Evolutionary conservation across 2,113 vertebrate species (phyloP).

Genomic region (Catharus bicknelli): DNA sequence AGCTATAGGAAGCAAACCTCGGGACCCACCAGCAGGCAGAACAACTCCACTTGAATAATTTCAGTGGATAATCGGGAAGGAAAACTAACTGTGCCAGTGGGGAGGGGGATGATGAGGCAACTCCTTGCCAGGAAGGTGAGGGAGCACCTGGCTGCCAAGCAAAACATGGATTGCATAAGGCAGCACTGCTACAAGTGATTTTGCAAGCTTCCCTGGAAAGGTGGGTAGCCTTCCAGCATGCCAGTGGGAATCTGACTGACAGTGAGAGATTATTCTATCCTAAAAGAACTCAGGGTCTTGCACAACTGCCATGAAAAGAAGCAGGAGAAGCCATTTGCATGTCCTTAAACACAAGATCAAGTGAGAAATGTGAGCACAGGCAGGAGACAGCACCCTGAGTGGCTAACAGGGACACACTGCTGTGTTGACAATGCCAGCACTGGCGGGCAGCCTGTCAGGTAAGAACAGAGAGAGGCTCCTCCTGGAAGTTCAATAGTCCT

Average conservation of each 20-base stretch:
- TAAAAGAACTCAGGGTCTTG: not conserved
- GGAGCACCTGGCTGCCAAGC: not conserved
- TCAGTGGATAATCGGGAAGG: not conserved
- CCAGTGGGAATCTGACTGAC: not conserved
- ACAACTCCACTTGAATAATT: not conserved
- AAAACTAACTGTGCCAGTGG: not conserved
- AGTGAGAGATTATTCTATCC: not conserved
- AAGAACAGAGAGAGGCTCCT: not conserved
- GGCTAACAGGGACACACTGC: not conserved
- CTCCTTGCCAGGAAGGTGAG: not conserved
- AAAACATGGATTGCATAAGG: not conserved
- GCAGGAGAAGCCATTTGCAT: not conserved
- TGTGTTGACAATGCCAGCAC: not conserved
- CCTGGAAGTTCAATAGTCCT: fast-evolving
- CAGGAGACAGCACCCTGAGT: fast-evolving
- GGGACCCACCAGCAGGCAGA: not conserved
- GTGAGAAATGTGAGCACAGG: not conserved
- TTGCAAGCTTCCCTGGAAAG: not conserved
- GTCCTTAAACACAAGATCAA: not conserved
- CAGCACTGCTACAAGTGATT: not conserved
- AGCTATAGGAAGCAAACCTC: not conserved
- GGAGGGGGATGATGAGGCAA: not conserved
- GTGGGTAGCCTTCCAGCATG: not conserved
- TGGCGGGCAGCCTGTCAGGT: not conserved
- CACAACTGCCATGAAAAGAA: not conserved